These are phyloP conservation scores for Chironomus tepperi DNA, from an alignment of 1,140 invertebrate genomes.

Conservation along the genomic window DNA sequence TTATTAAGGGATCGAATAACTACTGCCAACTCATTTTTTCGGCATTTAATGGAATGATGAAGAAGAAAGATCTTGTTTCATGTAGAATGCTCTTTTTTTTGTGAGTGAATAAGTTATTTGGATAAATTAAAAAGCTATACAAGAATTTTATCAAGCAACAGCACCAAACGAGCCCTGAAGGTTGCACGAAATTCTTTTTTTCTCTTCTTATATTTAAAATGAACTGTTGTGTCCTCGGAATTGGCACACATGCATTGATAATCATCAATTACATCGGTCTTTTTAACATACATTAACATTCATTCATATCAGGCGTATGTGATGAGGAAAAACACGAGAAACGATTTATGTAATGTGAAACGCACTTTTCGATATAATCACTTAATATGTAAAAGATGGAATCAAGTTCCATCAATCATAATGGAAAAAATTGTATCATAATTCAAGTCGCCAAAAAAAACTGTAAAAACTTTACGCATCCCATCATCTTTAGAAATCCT, in stretches of 20 bases:
- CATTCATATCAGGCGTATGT: not conserved
- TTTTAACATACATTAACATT: conserved; percentile 6
- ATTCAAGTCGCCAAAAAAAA: not conserved
- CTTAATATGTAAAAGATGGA: not conserved
- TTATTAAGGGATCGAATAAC: not conserved
- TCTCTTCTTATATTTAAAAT: not conserved
- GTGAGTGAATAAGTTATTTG: conserved; percentile 13
- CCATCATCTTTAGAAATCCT: not conserved
- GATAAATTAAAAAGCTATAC: conserved; percentile 10
- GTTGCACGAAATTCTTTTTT: not conserved
- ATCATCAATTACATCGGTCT: conserved; percentile 1
- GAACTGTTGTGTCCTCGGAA: not conserved
- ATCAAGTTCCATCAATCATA: not conserved
- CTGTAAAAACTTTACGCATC: not conserved
- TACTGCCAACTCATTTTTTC: not conserved
- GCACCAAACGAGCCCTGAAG: not conserved
- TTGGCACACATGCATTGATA: conserved; percentile 12
- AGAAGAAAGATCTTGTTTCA: not conserved
- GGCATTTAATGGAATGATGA: not conserved
- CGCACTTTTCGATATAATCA: conserved; percentile 1
- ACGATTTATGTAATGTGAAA: conserved; percentile 2
- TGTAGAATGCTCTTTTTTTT: not conserved
- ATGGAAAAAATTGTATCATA: too few relatives aligned
- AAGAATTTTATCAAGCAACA: conserved; percentile 7
- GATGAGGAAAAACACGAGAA: conserved; percentile 1